Evolutionary conservation across 2,797 vertebrate genomes (phyloP), one percentile per base, ranked within the genome.

Genomic region (Lates japonicus): DNA sequence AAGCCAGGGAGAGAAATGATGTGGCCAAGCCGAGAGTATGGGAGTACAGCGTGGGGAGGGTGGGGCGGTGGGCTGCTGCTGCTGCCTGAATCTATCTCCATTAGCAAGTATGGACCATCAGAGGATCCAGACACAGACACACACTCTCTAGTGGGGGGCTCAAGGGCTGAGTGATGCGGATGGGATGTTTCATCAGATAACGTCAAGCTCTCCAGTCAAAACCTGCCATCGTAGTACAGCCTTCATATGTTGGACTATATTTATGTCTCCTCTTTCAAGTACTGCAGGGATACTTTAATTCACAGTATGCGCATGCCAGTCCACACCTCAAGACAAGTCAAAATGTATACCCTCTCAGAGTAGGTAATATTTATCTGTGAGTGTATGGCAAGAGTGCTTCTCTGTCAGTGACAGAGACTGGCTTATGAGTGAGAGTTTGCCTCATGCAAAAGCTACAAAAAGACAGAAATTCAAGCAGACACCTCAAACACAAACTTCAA

Each of bases 61-160:
- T 33, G 60, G 20, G 72, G 37, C 0, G 59, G 33, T 2, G 71
- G 68, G 74, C 73, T 78, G 77, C 59, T 29, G 44, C 66, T 65
- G 78, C 78, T 72, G 82, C 78, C 83, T 89, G 81, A 82, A 94
- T 94, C 88, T 63, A 87, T 94, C 93, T 95, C 93, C 90, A 94
- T 95, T 94, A 94, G 89, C 74, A 71, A 83, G 81, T 77, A 72
- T 46, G 67, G 87, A 88, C 80, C 90, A 88, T 90, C 84, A 86
- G 84, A 90, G 87, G 88, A 89, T 84, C 72, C 84, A 87, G 33
- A 83, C 76, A 57, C 70, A 82, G 69, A 87, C 76, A 68, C 76
- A 72, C 73, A 44, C 54, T 82, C 81, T 78, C 82, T 49, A 62
- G 74, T 64, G 82, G 78, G 66, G 66, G 75, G 73, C 78, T 79